Conservation (phyloP, 2,113 vertebrate genomes). For the Pan troglodytes region DNA sequence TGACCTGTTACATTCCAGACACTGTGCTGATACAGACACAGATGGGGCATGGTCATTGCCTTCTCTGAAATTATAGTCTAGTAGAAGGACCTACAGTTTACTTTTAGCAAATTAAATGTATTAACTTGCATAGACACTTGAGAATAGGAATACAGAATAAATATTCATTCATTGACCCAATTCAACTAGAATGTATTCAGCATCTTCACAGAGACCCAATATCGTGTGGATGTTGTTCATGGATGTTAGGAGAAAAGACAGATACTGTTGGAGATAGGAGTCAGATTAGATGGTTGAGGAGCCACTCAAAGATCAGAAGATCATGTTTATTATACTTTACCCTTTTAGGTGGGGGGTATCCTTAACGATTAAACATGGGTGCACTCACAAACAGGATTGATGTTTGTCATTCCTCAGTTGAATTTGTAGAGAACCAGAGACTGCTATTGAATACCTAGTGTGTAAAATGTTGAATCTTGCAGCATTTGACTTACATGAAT, state of each 20-base stretch:
- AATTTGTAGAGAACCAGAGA: not conserved
- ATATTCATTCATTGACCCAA: not conserved
- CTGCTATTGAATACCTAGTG: not conserved
- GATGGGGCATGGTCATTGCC: not conserved
- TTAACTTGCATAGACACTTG: not conserved
- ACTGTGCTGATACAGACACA: not conserved
- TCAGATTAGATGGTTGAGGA: not conserved
- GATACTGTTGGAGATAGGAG: not conserved
- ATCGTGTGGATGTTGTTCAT: not conserved
- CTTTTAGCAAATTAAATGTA: not conserved
- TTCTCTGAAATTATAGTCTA: not conserved
- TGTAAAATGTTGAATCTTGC: not conserved
- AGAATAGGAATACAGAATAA: conserved; percentile 17
- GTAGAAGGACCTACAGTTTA: not conserved
- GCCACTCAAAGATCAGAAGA: not conserved
- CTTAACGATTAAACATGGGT: not conserved
- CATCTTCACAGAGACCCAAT: not conserved
- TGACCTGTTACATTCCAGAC: not conserved
- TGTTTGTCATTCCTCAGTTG: conserved; percentile 17
- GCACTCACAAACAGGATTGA: not conserved
- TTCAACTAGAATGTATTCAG: conserved; percentile 1
- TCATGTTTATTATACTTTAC: not conserved
- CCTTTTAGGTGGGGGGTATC: not conserved
- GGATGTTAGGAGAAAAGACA: not conserved
- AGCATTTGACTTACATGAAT: not conserved